phyloP scores from a whole-genome alignment of 2,888 invertebrate genomes.

The Oasisia sp. region DNA sequence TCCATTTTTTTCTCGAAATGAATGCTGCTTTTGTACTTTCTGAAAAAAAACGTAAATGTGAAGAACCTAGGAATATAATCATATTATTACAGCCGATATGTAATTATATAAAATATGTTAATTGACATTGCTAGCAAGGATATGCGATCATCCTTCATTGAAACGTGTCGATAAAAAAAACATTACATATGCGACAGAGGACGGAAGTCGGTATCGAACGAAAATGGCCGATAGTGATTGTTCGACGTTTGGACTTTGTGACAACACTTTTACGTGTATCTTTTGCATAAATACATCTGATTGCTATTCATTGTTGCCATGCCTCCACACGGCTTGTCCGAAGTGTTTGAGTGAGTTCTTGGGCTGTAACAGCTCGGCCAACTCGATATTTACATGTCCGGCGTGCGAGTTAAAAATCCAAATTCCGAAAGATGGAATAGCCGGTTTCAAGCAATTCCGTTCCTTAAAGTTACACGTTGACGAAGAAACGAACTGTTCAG shows the following conservation, averaged over 20 bases:
- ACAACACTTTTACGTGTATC: neutral
- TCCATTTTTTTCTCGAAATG: neutral
- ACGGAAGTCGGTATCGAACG: neutral
- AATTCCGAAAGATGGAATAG: neutral
- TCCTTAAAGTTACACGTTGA: neutral
- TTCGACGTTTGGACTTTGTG: neutral
- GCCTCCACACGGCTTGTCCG: neutral
- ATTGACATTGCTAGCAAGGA: neutral
- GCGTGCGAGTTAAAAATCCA: constrained; percentile 3
- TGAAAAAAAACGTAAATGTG: neutral
- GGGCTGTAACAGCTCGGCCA: neutral
- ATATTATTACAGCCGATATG: neutral
- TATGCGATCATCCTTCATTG: neutral
- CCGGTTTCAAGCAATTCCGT: neutral
- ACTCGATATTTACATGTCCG: neutral
- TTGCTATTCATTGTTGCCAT: neutral
- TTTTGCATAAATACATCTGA: neutral
- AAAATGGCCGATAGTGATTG: neutral
- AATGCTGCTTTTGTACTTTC: neutral
- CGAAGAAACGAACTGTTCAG: neutral
- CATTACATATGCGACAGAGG: neutral
- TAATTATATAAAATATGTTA: neutral
- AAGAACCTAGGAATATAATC: neutral
- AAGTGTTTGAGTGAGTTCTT: neutral
- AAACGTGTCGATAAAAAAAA: neutral